Evolutionary conservation across 2,113 vertebrate species (phyloP).

Genomic region (Piaya cayana): DNA sequence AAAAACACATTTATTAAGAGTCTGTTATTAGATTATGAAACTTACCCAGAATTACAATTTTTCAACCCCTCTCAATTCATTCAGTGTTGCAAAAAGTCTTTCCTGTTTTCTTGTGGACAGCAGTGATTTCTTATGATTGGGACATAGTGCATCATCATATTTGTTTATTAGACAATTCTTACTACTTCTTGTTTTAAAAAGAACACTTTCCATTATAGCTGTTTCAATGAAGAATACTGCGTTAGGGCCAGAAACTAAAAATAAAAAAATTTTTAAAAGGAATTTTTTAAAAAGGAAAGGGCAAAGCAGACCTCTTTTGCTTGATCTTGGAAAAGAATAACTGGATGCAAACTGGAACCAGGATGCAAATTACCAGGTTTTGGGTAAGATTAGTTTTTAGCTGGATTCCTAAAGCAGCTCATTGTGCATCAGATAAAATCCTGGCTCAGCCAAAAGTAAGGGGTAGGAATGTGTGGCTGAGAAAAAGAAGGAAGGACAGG

Average conservation of each 20-base stretch:
- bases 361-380: background rate
- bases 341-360: background rate
- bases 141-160: background rate
- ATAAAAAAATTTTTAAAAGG: background rate
- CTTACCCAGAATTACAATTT: background rate
- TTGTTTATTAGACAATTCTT: background rate
- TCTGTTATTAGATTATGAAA: background rate
- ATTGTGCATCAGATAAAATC: background rate
- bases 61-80: background rate
- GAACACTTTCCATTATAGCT: background rate
- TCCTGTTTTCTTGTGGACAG: background rate
- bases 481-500: background rate
- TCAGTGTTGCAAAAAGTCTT: background rate
- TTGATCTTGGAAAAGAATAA: background rate
- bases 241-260: background rate
- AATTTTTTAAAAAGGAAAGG: background rate
- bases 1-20: background rate
- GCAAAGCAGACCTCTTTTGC: background rate
- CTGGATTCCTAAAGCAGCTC: background rate
- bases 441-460: background rate
- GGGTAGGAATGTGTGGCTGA: background rate
- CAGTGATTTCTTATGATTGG: background rate
- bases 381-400: background rate
- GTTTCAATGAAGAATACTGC: background rate
- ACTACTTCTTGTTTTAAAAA: background rate